Base-by-base conservation (phyloP, 2,888 invertebrate genomes). In the Macrophya annulata region DNA sequence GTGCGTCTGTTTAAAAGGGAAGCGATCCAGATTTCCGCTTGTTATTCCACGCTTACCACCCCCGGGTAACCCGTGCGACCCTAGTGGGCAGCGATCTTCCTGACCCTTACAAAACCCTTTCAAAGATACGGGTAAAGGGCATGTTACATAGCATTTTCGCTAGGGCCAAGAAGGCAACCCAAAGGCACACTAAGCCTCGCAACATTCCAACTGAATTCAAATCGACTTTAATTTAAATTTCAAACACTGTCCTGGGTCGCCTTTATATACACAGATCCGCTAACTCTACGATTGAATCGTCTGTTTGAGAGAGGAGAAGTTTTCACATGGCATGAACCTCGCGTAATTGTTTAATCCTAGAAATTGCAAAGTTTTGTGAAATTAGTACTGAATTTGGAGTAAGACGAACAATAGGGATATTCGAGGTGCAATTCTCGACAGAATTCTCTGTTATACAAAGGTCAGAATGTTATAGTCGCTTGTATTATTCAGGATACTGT, bases 181-280 rank as follows among this genome's bases (percentile, higher is more conserved):
- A 55, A 51, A 77, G 77, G 77, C 51, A 77, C 77, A 77, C 48
- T 48, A 55, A 77, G 77, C 77, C 25, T 48, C 77, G 55, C 77
- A 51, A 77, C 77, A 77, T 77, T 77, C 55, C 31, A 51, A 77
- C 77, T 55, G 77, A 77, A 77, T 77, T 77, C 77, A 51, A 77
- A 77, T 77, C 77, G 77, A 77, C 51, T 77, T 77, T 51, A 77
- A 77, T 77, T 77, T 77, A 77, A 77, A 77, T 55, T 77, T 77
- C 77, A 37, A 77, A 77, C 77, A 74, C 74, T 74, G 48, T 21
- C 45, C 45, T 15, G 74, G 43, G 45, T 74, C 45, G 74, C 74
- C 68, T 68, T 68, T 68, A 68, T 68, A 68, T 17, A 68, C 68
- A 68, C 68, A 37, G 68, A 68, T 68, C 68, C 68, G 68, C 37